Evolutionary conservation across 2,113 vertebrate genomes (phyloP).

Genomic region (Sigmodon hispidus): DNA sequence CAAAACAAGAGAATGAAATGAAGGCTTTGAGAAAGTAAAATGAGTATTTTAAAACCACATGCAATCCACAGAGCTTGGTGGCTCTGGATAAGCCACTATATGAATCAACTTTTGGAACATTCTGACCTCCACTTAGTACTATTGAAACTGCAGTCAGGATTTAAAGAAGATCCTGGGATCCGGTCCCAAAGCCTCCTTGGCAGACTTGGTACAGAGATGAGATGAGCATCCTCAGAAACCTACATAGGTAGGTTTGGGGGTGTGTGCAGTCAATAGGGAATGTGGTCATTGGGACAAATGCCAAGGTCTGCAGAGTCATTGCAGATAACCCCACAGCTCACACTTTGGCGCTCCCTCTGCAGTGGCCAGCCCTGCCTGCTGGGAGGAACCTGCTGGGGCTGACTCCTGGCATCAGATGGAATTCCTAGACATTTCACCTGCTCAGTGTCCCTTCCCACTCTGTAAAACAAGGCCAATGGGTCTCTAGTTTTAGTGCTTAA

Average conservation of each 20-base stretch:
- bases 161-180: background rate
- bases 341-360: background rate
- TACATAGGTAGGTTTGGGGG: background rate
- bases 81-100: background rate
- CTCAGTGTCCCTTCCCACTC: background rate
- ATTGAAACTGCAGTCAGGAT: background rate
- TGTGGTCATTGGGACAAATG: background rate
- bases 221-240: background rate
- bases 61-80: background rate
- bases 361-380: background rate
- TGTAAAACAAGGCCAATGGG: background rate
- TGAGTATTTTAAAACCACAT: background rate
- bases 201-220: background rate
- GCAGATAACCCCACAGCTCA: background rate
- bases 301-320: background rate
- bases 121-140: background rate
- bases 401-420: background rate
- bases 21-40: background rate
- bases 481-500: background rate
- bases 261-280: background rate
- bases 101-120: background rate
- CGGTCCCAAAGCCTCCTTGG: background rate
- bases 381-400: background rate
- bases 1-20: background rate
- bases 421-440: background rate